Evolutionary conservation across 2,888 invertebrate genomes (phyloP).

Genomic region (Cephus rjabovi): DNA sequence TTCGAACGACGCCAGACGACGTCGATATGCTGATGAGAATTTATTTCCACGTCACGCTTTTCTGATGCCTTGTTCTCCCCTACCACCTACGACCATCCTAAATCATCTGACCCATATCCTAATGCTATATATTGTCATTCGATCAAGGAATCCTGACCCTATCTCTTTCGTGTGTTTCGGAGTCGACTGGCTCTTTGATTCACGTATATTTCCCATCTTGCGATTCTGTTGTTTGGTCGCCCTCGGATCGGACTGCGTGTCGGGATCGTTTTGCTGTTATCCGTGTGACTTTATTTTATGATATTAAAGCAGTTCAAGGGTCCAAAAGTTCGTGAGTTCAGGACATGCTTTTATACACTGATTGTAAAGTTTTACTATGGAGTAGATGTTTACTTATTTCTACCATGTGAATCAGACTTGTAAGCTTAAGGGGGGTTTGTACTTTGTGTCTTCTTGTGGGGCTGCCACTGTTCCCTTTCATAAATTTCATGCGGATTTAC

Average conservation of each 20-base stretch:
- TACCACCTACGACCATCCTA: not conserved
- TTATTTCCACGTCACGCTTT: constrained; percentile 47
- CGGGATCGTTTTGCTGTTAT: constrained; percentile 14
- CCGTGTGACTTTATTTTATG: not conserved
- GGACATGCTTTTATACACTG: not conserved
- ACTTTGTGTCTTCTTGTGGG: too few relatives aligned
- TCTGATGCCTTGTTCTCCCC: constrained; percentile 28
- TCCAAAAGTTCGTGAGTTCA: not conserved
- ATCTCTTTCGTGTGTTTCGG: not conserved
- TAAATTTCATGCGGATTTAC: too few relatives aligned
- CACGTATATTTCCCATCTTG: constrained; percentile 12
- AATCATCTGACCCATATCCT: not conserved
- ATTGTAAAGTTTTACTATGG: constrained; percentile 50
- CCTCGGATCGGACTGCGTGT: not conserved
- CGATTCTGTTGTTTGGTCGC: constrained; percentile 13
- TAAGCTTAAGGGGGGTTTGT: too few relatives aligned
- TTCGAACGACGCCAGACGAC: constrained; percentile 13
- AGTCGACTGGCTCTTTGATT: constrained; percentile 21
- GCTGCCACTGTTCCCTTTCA: too few relatives aligned
- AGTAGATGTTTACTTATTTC: not conserved
- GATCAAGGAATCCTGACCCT: constrained; percentile 6
- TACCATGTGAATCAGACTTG: too few relatives aligned
- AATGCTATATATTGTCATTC: constrained; percentile 11
- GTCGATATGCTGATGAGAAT: constrained; percentile 51
- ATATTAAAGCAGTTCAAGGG: too few relatives aligned